Evolutionary conservation across 2,797 vertebrate genomes (phyloP).

Genomic region (Momotus momota): DNA sequence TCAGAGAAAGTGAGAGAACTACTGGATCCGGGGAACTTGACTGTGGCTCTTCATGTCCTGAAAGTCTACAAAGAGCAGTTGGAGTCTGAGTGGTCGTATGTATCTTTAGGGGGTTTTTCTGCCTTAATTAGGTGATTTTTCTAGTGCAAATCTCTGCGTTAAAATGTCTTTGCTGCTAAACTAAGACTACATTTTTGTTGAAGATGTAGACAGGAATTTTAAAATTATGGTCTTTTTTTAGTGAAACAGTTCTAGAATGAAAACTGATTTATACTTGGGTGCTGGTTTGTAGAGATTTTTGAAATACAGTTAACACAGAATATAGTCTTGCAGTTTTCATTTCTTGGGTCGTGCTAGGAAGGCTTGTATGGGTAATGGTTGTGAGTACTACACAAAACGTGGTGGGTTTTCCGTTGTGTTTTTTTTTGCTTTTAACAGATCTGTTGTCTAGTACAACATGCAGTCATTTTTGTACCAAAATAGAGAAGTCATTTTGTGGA

Average conservation of each 20-base stretch:
- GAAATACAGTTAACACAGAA: neutral
- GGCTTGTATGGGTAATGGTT: neutral
- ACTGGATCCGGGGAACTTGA: constrained; percentile 61
- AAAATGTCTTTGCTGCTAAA: neutral
- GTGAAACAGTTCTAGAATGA: neutral
- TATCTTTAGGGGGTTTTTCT: neutral
- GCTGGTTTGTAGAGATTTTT: neutral
- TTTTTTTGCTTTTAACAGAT: neutral
- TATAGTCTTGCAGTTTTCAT: neutral
- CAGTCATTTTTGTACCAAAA: neutral
- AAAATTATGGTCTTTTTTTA: neutral
- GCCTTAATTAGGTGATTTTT: neutral
- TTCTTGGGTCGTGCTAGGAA: neutral
- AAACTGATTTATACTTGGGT: neutral
- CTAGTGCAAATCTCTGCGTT: neutral
- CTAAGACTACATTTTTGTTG: neutral
- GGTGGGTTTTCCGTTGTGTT: fast-evolving
- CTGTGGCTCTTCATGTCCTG: constrained; percentile 68
- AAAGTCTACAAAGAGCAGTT: constrained; percentile 79
- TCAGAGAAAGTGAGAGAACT: constrained; percentile 72
- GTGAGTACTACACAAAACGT: neutral
- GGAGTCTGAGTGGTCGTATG: constrained; percentile 93
- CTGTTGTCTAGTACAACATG: neutral
- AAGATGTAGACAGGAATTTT: neutral
- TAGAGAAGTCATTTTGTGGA: neutral